phyloP scores from a whole-genome alignment of 2,113 vertebrate genomes.

The Solea senegalensis region DNA sequence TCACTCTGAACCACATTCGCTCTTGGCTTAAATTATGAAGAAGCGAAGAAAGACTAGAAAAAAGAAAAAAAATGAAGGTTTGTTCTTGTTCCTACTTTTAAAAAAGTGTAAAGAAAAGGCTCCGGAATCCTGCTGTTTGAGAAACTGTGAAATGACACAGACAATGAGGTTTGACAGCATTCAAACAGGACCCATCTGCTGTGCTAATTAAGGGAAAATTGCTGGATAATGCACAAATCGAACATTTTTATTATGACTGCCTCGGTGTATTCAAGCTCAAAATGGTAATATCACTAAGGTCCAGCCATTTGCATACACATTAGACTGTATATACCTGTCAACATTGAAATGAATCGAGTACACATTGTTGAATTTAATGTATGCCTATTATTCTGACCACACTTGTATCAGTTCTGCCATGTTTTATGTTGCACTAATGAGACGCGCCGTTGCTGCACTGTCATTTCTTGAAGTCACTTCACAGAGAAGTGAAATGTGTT shows the following conservation, averaged over 20 bases:
- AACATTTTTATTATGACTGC: not conserved
- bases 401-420: too few species aligned
- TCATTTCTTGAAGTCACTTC: too few species aligned
- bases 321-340: not conserved
- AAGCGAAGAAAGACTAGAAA: not conserved
- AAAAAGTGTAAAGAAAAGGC: slow-evolving; percentile 19
- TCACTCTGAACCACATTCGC: slow-evolving; percentile 9
- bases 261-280: not conserved
- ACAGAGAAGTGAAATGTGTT: too few species aligned
- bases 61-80: not conserved
- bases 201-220: slow-evolving; percentile 14
- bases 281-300: not conserved
- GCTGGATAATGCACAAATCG: slow-evolving; percentile 11
- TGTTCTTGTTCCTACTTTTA: slow-evolving; percentile 10
- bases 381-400: too few species aligned
- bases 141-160: not conserved
- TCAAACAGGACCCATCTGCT: slow-evolving; percentile 16
- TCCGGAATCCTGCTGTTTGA: slow-evolving; percentile 13
- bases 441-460: too few species aligned
- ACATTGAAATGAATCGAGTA: not conserved
- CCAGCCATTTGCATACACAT: not conserved
- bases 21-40: slow-evolving; percentile 11
- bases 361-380: not conserved
- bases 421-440: too few species aligned
- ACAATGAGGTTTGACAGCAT: slow-evolving; percentile 11